Base-by-base conservation (phyloP, 2,797 vertebrate genomes). In the Mus caroli region DNA sequence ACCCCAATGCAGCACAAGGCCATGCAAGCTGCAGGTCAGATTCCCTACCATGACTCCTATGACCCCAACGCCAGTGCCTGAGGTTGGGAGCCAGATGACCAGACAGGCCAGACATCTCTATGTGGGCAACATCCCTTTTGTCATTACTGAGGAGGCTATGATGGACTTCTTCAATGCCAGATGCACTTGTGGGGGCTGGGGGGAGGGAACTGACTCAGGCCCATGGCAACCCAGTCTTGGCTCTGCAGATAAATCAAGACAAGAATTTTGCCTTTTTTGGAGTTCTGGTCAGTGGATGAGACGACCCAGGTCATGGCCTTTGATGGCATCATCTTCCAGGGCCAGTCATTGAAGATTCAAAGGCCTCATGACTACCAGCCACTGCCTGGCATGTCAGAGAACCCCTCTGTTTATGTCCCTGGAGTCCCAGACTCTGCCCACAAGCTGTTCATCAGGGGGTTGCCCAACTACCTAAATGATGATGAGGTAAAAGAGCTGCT, bases 81-180 rank as follows among this genome's bases (percentile, higher is more conserved):
- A 99, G 83, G 99, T 99, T 90, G 99, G 99, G 88, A 99, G 99
- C 97, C 99, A 99, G 98, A 99, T 99, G 99, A 99, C 99, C 82
- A 98, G 99, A 50, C 99, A 99, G 98, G 99, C 99, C 83, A 99
- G 99, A 1, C 98, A 99, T 15, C 99, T 99, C 46, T 99, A 99
- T 24, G 99, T 99, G 94, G 99, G 99, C 97, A 99, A 99, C 97
- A 99, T 99, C 98, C 99, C 99, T 14, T 99, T 99, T 95, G 99
- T 99, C 95, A 99, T 99, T 97, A 99, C 99, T 97, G 99, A 99
- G 99, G 99, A 99, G 96, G 99, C 99, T 64, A 99, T 99, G 99
- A 99, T 99, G 99, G 99, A 99, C 95, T 99, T 99, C 98, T 99
- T 99, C 98, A 99, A 99, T 31, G 99, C 93, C 99, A 99, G 98